Evolutionary conservation across 2,113 vertebrate genomes (phyloP).

Genomic region (Thunnus thynnus): DNA sequence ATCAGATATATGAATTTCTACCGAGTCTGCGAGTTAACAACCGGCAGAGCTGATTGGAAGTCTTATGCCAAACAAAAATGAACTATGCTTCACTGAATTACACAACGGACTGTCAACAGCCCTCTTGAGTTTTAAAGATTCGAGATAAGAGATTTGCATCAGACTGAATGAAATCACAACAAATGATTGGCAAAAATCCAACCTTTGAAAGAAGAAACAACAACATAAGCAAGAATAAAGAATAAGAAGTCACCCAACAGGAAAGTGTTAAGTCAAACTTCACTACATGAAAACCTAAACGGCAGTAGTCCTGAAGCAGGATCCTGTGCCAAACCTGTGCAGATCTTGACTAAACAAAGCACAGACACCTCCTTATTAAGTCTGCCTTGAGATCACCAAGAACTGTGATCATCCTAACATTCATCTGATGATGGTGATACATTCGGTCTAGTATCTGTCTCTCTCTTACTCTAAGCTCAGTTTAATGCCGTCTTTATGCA

Average conservation of each 20-base stretch:
- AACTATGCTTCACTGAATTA: too few relatives aligned
- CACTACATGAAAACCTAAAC: neutral
- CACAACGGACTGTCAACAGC: too few relatives aligned
- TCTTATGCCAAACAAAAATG: neutral
- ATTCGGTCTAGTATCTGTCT: neutral
- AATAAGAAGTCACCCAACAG: neutral
- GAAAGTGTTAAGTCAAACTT: neutral
- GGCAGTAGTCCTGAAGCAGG: conserved; percentile 15
- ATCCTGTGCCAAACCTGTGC: conserved; percentile 27
- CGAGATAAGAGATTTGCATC: neutral
- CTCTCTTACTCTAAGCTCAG: neutral
- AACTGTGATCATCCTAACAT: conserved; percentile 17
- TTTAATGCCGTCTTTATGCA: conserved; percentile 4
- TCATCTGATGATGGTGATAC: conserved; percentile 7
- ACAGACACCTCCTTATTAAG: conserved; percentile 45
- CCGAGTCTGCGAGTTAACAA: neutral
- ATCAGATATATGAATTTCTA: neutral
- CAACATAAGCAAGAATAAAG: too few relatives aligned
- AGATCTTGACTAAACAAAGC: conserved; percentile 44
- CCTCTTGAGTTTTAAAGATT: neutral
- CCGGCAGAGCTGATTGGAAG: neutral
- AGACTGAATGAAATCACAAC: neutral
- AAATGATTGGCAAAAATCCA: too few relatives aligned
- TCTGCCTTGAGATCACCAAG: conserved; percentile 2
- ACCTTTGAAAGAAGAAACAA: too few relatives aligned